Evolutionary conservation across 2,888 invertebrate genomes (phyloP).

Genomic region (Eristalis pertinax): DNA sequence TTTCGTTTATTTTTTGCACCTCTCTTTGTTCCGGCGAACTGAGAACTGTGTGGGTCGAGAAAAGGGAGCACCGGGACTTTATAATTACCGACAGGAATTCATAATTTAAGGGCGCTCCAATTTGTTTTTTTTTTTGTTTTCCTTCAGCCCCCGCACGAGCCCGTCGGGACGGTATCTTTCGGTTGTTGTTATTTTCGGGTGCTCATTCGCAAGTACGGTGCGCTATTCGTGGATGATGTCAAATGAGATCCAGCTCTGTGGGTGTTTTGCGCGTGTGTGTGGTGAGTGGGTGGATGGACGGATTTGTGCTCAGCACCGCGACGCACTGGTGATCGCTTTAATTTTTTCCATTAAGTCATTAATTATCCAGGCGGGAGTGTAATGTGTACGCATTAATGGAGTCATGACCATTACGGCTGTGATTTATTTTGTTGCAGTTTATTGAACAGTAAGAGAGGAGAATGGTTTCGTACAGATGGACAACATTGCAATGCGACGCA

Average conservation of each 20-base stretch:
- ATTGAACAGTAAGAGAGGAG: slow-evolving; percentile 65
- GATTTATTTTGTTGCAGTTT: slow-evolving; percentile 71
- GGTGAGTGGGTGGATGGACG: slow-evolving; percentile 1
- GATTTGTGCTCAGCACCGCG: slow-evolving; percentile 20
- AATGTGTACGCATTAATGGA: slow-evolving; percentile 69
- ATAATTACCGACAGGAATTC: slow-evolving; percentile 51
- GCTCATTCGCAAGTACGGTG: neutral
- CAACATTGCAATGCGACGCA: neutral
- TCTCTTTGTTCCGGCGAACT: neutral
- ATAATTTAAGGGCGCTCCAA: slow-evolving; percentile 45
- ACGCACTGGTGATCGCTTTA: slow-evolving; percentile 52
- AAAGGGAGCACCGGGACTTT: neutral
- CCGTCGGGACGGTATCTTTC: slow-evolving; percentile 13
- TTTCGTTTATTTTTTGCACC: neutral
- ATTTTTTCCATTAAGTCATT: slow-evolving; percentile 71
- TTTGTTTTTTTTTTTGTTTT: slow-evolving; percentile 41
- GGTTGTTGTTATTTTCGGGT: neutral
- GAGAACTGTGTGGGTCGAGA: neutral
- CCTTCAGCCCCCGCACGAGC: neutral
- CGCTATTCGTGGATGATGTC: slow-evolving; percentile 14
- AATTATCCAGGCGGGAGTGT: slow-evolving; percentile 67
- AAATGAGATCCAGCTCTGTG: neutral
- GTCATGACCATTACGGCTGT: slow-evolving; percentile 70
- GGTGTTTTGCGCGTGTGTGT: neutral
- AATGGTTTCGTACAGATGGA: neutral